These are phyloP conservation scores for Patagioenas fasciata DNA, from an alignment of 2,113 vertebrate species.

Conservation along the genomic window DNA sequence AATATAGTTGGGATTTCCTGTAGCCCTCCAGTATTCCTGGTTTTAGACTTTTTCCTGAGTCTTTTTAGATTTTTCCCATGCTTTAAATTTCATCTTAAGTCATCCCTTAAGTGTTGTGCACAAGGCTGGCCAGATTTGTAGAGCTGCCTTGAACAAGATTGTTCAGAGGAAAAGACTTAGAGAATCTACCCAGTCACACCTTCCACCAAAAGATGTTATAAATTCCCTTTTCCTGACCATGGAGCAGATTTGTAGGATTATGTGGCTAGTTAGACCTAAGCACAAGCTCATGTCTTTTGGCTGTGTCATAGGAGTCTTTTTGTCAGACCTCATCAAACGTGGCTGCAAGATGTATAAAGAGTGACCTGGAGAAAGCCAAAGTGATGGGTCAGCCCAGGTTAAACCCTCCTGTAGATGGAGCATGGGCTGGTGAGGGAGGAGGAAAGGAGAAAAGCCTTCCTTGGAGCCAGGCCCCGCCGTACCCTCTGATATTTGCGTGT, in stretches of 20 bases:
- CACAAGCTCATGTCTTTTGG: background rate
- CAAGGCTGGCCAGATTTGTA: background rate
- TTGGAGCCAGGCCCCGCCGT: background rate
- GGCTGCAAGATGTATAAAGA: background rate
- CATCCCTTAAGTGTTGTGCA: background rate
- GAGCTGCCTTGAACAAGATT: background rate
- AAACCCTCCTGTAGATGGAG: background rate
- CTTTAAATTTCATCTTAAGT: background rate
- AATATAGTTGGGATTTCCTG: constrained; percentile 58
- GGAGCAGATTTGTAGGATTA: background rate
- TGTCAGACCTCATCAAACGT: background rate
- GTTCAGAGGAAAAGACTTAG: background rate
- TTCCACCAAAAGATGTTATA: background rate
- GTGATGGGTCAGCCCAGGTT: background rate
- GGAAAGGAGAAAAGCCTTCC: constrained; percentile 3
- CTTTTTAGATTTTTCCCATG: background rate
- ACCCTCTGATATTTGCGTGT: background rate
- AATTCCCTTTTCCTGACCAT: background rate
- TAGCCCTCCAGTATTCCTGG: background rate
- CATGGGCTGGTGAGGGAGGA: background rate
- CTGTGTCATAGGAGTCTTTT: background rate
- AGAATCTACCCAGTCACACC: background rate
- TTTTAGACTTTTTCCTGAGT: background rate
- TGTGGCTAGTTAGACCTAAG: background rate
- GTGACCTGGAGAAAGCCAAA: background rate